Conservation (phyloP, 2,113 vertebrate species). For the Scopus umbretta region DNA sequence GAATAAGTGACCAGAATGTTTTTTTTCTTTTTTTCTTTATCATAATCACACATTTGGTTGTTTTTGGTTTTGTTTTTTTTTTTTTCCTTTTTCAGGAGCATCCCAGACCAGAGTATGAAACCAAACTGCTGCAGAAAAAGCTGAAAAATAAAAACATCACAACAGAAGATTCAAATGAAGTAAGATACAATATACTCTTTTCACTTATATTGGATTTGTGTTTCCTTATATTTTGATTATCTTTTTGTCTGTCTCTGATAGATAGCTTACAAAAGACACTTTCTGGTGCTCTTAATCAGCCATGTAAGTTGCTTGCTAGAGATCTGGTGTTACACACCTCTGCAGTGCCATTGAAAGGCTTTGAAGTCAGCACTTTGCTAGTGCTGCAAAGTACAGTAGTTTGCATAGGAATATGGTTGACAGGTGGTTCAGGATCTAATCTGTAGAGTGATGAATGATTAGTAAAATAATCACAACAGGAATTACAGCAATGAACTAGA, state of each 20-base stretch:
- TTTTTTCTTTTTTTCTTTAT: background rate
- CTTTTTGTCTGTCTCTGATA: background rate
- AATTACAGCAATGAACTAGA: background rate
- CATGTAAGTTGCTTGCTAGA: background rate
- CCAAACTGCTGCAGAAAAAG: constrained; percentile 85
- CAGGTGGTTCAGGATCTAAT: background rate
- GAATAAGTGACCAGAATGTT: background rate
- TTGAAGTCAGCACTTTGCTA: background rate
- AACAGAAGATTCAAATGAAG: constrained; percentile 74
- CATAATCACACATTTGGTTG: background rate
- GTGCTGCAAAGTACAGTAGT: background rate
- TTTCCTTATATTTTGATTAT: background rate
- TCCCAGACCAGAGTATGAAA: constrained; percentile 92
- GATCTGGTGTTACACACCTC: background rate
- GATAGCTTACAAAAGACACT: background rate
- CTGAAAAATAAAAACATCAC: constrained; percentile 74
- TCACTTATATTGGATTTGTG: background rate
- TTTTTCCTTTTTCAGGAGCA: constrained; percentile 80
- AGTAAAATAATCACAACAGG: background rate
- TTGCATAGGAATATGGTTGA: background rate
- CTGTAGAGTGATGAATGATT: background rate
- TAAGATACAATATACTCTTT: constrained; percentile 30
- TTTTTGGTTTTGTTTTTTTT: too few species aligned
- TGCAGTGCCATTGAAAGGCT: background rate
- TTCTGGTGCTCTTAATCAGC: background rate